Conservation (phyloP, 2,888 invertebrate genomes). For the Anagyrus pseudococci region DNA sequence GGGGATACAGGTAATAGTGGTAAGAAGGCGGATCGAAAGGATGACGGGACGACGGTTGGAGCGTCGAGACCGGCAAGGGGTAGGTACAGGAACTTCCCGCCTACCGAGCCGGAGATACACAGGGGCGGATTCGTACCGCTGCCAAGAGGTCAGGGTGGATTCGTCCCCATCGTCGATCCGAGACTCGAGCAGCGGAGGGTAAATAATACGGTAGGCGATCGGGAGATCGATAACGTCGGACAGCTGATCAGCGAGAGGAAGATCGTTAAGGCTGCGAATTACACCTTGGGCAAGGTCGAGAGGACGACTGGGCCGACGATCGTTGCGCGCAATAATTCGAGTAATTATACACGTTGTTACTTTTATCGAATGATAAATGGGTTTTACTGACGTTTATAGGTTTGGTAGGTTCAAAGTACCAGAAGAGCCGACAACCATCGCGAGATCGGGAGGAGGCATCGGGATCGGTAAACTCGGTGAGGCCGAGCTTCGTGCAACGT, state of each 20-base stretch:
- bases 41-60: slow-evolving; percentile 21
- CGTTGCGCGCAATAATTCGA: slow-evolving; percentile 10
- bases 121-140: slow-evolving; percentile 80
- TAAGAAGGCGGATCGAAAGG: slow-evolving; percentile 56
- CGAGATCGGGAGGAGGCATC: neutral
- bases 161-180: slow-evolving; percentile 71
- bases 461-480: neutral
- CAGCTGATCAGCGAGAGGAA: slow-evolving; percentile 43
- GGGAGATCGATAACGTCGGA: slow-evolving; percentile 42
- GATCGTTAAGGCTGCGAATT: slow-evolving; percentile 45
- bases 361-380: neutral
- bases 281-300: slow-evolving; percentile 47
- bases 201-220: too few species aligned
- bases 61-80: slow-evolving; percentile 40
- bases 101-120: slow-evolving; percentile 71
- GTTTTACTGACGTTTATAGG: neutral
- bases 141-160: slow-evolving; percentile 76
- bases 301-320: slow-evolving; percentile 35
- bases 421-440: neutral
- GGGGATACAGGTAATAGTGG: slow-evolving; percentile 49
- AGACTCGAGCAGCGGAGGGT: slow-evolving; percentile 36
- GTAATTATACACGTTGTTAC: neutral
- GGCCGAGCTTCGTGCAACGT: neutral
- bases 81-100: slow-evolving; percentile 60
- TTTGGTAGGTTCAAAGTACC: neutral